Percentiles rank a stretch among this genome's conserved stretches.
Conservation (phyloP, 92 coral and sea anemone genomes). For the Zoanthus gigantus region DNA sequence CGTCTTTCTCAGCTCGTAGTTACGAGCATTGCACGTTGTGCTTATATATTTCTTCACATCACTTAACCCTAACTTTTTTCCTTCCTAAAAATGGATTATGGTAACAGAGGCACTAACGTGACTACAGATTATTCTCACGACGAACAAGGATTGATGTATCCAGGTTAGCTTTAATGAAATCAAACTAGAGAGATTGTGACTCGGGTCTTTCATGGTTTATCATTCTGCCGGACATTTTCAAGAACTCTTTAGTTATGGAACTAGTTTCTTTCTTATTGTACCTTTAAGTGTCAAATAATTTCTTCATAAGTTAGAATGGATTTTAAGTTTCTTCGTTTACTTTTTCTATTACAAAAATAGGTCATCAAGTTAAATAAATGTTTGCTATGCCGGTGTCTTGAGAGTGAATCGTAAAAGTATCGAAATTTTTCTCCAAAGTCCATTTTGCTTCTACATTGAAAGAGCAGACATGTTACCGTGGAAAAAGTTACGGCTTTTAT, state of each 20-base stretch:
- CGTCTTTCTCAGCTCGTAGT: background rate
- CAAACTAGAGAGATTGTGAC: background rate
- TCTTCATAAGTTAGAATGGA: background rate
- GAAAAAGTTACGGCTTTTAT: no score
- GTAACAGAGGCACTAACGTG: conserved; percentile 30
- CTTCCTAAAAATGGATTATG: conserved; percentile 35
- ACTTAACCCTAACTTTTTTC: background rate
- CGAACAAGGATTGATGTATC: conserved; percentile 24
- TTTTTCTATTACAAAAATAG: background rate
- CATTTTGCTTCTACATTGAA: no score
- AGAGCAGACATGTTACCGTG: no score
- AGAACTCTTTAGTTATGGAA: background rate
- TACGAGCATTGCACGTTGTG: conserved; percentile 34
- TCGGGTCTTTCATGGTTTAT: background rate
- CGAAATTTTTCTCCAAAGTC: no score
- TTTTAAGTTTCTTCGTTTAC: background rate
- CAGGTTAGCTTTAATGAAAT: background rate
- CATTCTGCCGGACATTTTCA: no score
- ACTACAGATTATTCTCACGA: conserved; percentile 42
- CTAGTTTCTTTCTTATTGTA: background rate
- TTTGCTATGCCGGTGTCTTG: no score
- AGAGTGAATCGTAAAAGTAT: no score
- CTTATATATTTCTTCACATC: background rate
- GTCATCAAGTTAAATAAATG: background rate
- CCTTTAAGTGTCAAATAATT: background rate